phyloP scores from a whole-genome alignment of 2,888 invertebrate genomes.

The Agrilus cyanescens region DNA sequence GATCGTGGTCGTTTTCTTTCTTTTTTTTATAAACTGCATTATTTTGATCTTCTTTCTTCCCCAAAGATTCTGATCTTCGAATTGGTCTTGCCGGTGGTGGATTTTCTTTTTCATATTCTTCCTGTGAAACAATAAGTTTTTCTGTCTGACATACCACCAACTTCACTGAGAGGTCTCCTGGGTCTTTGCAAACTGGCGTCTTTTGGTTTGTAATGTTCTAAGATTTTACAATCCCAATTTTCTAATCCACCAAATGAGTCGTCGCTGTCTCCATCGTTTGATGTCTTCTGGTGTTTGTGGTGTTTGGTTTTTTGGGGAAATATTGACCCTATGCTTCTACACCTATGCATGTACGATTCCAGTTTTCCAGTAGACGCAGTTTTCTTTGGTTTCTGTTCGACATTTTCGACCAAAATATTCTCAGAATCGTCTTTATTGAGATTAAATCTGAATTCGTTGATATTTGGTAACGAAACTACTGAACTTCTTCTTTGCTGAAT shows the following conservation, averaged over 20 bases:
- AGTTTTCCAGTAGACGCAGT: conserved; percentile 31
- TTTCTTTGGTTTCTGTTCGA: conserved; percentile 24
- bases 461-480: conserved; percentile 42
- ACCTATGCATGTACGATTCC: conserved; percentile 37
- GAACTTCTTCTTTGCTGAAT: conserved; percentile 34
- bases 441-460: conserved; percentile 36
- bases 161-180: conserved; percentile 17
- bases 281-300: conserved; percentile 26
- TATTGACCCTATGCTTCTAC: conserved; percentile 37
- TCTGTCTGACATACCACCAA: conserved; percentile 26
- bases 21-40: background rate
- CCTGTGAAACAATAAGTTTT: conserved; percentile 25
- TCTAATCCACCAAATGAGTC: conserved; percentile 38
- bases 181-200: conserved; percentile 33
- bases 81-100: conserved; percentile 23
- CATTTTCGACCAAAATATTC: conserved; percentile 25
- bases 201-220: conserved; percentile 36
- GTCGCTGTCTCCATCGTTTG: conserved; percentile 34
- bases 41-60: conserved; percentile 20
- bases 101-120: conserved; percentile 19
- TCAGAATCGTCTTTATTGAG: conserved; percentile 25
- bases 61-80: conserved; percentile 26
- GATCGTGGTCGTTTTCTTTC: background rate
- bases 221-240: conserved; percentile 39
- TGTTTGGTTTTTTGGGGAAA: conserved; percentile 35